Conservation (phyloP, 2,888 invertebrate species). For the Pyrgus malvae region DNA sequence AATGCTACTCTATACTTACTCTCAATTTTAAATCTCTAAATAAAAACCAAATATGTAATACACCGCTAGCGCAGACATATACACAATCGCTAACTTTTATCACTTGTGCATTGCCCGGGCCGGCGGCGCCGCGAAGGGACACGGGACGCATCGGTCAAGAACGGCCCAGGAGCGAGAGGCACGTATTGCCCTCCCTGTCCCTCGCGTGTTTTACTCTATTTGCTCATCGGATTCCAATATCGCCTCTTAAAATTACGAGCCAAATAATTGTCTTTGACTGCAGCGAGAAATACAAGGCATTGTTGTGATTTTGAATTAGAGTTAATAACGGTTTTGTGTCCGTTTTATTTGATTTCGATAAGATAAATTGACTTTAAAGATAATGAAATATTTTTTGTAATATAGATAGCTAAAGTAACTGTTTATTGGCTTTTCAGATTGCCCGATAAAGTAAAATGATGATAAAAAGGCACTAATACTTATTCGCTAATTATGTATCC, state of each 20-base stretch:
- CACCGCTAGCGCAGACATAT: too few relatives aligned
- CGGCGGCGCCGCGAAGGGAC: background rate
- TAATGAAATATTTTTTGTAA: background rate
- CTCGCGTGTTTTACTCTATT: slow-evolving; percentile 7
- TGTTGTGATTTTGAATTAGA: background rate
- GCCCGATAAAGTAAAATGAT: too few relatives aligned
- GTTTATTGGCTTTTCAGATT: background rate
- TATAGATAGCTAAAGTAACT: background rate
- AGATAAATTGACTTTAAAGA: background rate
- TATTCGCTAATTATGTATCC: too few relatives aligned
- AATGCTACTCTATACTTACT: too few relatives aligned
- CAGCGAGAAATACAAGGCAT: background rate
- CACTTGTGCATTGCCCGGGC: background rate
- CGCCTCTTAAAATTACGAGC: slow-evolving; percentile 14
- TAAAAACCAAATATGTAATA: too few relatives aligned
- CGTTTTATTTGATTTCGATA: background rate
- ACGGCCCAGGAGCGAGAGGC: background rate
- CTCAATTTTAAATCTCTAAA: too few relatives aligned
- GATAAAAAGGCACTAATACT: too few relatives aligned
- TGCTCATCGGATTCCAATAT: slow-evolving; percentile 18
- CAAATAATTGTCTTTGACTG: background rate
- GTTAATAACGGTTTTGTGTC: background rate
- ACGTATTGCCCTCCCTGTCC: background rate
- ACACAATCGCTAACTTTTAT: too few relatives aligned
- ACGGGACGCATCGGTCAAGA: background rate